Base-by-base conservation (phyloP, 1,140 invertebrate species). In the Zophobas atratus region DNA sequence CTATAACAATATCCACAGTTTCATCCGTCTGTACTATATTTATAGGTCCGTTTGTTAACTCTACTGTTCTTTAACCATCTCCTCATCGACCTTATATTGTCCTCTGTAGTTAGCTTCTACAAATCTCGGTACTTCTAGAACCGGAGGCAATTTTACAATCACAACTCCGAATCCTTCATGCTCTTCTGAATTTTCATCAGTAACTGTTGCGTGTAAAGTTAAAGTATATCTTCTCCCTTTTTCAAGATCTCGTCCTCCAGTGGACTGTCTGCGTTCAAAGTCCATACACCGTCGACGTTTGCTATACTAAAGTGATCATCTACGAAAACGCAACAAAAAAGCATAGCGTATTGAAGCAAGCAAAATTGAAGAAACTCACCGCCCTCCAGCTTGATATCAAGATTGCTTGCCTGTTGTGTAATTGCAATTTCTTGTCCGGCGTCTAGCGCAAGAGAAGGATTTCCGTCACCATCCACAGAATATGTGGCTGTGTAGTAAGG, bases 281-380 rank as follows among this genome's bases (percentile, higher is more conserved):
- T n/a, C 75, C 70, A 77, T 63, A 77, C 75, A 38, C 49, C 51
- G 33, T 48, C 60, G n/a, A 6, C 35, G 1, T 41, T 39, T 36
- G 6, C 63, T 55, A 67, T 74, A 39, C 4, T 53, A 35, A 63
- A 78, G 32, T 75, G 74, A 35, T 78, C 63, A 1, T 75, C 72
- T 34, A 32, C 51, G 56, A 46, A 75, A 35, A 32, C 70, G 38
- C 35, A 2, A 39, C 38, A 33, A 4, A 39, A 70, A 70, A 53
- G 39, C 38, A 34, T 74, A 35, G 38, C 20, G 60, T 4, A 73
- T 36, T 35, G 4, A 20, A 55, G 36, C 36, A 57, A 6, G 51
- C 75, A 6, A 70, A 6, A 41, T 6, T 36, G 20, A 20, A 32
- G 1, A 33, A 36, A 36, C 53, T 41, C 43, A 67, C 60, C 60